phyloP scores from a whole-genome alignment of 2,888 invertebrate species.

The Petrophora chlorosata region DNA sequence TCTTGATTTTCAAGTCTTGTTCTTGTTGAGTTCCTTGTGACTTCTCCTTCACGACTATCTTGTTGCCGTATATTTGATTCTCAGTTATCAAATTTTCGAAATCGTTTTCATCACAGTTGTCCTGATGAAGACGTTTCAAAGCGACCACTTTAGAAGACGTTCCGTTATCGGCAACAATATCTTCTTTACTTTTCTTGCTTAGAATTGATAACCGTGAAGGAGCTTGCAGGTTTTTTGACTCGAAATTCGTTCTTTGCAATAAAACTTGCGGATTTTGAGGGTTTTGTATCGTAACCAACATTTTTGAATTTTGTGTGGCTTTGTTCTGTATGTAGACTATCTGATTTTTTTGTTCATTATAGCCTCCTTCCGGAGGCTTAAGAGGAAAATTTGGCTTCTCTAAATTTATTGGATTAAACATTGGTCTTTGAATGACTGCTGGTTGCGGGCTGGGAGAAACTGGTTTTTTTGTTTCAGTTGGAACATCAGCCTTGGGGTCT shows the following conservation, averaged over 20 bases:
- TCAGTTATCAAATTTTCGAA: slow-evolving; percentile 82
- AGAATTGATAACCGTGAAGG: slow-evolving; percentile 75
- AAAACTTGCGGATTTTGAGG: slow-evolving; percentile 66
- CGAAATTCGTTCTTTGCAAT: slow-evolving; percentile 65
- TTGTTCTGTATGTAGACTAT: slow-evolving; percentile 72
- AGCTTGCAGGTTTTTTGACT: slow-evolving; percentile 78
- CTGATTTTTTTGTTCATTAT: slow-evolving; percentile 69
- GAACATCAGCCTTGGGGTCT: slow-evolving; percentile 52
- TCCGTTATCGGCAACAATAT: slow-evolving; percentile 54
- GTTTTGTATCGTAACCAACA: slow-evolving; percentile 66
- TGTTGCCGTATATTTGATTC: slow-evolving; percentile 82
- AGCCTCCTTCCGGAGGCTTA: slow-evolving; percentile 58
- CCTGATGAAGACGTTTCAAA: slow-evolving; percentile 75
- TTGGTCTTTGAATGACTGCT: slow-evolving; percentile 40
- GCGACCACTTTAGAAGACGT: slow-evolving; percentile 75
- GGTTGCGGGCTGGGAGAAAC: slow-evolving; percentile 33
- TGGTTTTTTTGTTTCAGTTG: slow-evolving; percentile 49
- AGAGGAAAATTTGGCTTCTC: slow-evolving; percentile 54
- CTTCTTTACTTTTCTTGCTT: slow-evolving; percentile 73
- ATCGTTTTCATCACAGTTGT: slow-evolving; percentile 79
- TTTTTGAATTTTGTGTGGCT: slow-evolving; percentile 62
- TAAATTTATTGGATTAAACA: slow-evolving; percentile 59
- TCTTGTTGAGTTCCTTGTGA: slow-evolving; percentile 71
- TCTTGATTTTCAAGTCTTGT: slow-evolving; percentile 64
- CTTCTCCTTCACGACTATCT: slow-evolving; percentile 83